Evolutionary conservation across 2,113 vertebrate genomes (phyloP).

Genomic region (Elanoides forficatus): DNA sequence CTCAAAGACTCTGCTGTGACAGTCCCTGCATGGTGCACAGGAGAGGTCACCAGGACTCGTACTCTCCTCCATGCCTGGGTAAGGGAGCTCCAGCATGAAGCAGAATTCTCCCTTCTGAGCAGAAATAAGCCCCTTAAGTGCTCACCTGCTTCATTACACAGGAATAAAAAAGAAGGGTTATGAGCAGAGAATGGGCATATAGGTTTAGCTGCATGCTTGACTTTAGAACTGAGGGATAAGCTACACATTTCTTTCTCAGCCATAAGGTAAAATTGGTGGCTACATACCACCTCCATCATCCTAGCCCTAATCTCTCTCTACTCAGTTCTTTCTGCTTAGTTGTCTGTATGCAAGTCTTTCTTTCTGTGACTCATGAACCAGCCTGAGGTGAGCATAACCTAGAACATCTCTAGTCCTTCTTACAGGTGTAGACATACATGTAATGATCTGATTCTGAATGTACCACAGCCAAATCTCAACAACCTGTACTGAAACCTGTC

Average conservation of each 20-base stretch:
- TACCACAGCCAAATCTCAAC: neutral
- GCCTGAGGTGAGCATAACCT: neutral
- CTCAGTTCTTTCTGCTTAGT: neutral
- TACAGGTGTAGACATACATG: neutral
- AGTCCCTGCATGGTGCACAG: neutral
- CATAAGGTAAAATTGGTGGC: neutral
- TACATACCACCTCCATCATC: neutral
- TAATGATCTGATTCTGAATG: neutral
- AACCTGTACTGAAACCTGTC: neutral
- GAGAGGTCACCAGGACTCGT: neutral
- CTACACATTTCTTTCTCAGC: neutral
- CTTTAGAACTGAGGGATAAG: neutral
- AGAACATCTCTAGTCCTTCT: neutral
- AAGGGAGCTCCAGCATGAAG: neutral
- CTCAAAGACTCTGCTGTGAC: neutral
- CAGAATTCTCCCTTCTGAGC: neutral
- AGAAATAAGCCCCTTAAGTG: neutral
- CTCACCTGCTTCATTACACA: neutral
- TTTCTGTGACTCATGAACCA: neutral
- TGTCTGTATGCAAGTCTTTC: neutral
- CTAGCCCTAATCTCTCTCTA: neutral
- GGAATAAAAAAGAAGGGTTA: neutral
- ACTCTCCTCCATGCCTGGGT: rapidly evolving
- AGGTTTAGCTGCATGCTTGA: neutral
- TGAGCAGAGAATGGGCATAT: neutral